Conservation (phyloP, 2,113 vertebrate species). For the Daphoenositta chrysoptera region DNA sequence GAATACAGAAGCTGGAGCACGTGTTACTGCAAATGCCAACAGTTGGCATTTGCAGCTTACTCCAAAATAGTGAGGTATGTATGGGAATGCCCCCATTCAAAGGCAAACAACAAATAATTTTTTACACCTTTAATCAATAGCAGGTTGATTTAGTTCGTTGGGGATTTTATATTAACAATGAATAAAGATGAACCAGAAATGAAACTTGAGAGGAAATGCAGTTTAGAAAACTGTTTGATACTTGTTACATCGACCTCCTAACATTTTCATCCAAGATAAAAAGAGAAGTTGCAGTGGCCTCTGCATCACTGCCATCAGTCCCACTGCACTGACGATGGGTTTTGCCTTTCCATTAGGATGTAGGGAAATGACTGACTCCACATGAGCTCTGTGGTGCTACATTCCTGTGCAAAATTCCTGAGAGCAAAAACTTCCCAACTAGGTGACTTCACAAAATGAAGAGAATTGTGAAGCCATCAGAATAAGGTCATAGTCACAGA, state of each 20-base stretch:
- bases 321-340: fast-evolving
- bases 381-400: fast-evolving
- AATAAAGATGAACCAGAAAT: not conserved
- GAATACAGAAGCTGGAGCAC: not conserved
- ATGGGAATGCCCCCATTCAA: not conserved
- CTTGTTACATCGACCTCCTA: not conserved
- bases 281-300: not conserved
- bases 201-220: not conserved
- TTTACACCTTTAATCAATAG: not conserved
- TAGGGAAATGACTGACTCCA: not conserved
- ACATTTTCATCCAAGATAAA: not conserved
- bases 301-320: not conserved
- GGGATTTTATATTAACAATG: not conserved
- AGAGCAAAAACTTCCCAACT: not conserved
- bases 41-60: not conserved
- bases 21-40: not conserved
- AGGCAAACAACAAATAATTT: not conserved
- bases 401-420: not conserved
- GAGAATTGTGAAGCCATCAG: not conserved
- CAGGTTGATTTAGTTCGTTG: not conserved
- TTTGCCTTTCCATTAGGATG: not conserved
- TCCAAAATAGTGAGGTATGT: not conserved
- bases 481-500: not conserved
- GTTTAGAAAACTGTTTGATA: not conserved
- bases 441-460: not conserved